Conservation (phyloP, 2,797 vertebrate species). For the Xyrichtys novacula region DNA sequence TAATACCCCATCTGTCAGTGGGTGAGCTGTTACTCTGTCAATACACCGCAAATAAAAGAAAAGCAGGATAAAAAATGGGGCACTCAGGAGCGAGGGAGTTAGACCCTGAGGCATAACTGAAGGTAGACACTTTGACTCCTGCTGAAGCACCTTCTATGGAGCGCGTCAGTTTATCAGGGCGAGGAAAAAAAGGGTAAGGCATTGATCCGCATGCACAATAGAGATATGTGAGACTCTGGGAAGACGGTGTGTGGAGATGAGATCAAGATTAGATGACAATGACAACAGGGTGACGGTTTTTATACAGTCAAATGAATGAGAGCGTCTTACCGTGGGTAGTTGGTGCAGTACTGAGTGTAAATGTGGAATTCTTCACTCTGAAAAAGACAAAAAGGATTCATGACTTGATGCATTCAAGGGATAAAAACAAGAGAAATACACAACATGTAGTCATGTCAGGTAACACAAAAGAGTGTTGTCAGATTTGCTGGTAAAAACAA, state of each 20-base stretch:
- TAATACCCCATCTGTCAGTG: constrained; percentile 75
- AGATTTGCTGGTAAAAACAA: too few species aligned
- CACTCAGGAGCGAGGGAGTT: constrained; percentile 18
- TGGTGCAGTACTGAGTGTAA: constrained; percentile 97
- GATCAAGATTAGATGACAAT: constrained; percentile 51
- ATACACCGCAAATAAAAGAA: constrained; percentile 62
- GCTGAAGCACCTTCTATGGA: constrained; percentile 57
- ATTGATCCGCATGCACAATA: constrained; percentile 61
- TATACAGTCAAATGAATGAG: constrained; percentile 31
- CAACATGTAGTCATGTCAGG: not conserved
- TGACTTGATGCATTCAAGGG: constrained; percentile 7
- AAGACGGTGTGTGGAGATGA: constrained; percentile 57
- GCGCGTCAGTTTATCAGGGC: constrained; percentile 44
- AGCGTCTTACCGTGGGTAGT: constrained; percentile 92
- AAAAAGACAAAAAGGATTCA: constrained; percentile 44
- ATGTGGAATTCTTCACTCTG: constrained; percentile 90
- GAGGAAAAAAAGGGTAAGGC: constrained; percentile 37
- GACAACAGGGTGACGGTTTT: constrained; percentile 7
- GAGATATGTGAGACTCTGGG: constrained; percentile 76
- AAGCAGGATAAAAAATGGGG: constrained; percentile 25
- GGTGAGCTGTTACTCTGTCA: constrained; percentile 68
- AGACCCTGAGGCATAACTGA: constrained; percentile 73
- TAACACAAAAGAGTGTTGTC: too few species aligned
- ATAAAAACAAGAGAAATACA: not conserved
- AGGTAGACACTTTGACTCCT: constrained; percentile 76